A percentile compares a stretch with the other conserved stretches of the same genome.
These are phyloP conservation scores for Hippocampus barbouri DNA, from an alignment of 2,113 vertebrate species.

Conservation along the genomic window DNA sequence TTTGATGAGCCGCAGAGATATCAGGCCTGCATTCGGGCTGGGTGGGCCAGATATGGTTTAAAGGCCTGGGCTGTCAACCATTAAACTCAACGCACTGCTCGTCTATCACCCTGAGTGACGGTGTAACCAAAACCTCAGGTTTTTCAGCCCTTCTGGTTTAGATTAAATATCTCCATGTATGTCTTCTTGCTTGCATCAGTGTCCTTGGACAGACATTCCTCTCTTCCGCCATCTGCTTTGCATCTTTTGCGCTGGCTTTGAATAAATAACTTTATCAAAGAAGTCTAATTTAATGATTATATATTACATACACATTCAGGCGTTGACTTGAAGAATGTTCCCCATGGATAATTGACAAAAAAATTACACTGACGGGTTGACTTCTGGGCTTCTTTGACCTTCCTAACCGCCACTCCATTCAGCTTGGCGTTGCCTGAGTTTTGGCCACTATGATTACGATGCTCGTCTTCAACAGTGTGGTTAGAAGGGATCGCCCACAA, in stretches of 20 bases:
- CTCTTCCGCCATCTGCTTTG: conserved; percentile 38
- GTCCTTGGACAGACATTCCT: not conserved
- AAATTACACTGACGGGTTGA: not conserved
- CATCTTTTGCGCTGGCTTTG: conserved; percentile 41
- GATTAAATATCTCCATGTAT: conserved; percentile 6
- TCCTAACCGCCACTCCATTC: conserved; percentile 16
- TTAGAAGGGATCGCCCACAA: conserved; percentile 28
- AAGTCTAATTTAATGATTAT: conserved; percentile 38
- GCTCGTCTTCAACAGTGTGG: conserved; percentile 44
- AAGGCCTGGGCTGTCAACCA: conserved; percentile 30
- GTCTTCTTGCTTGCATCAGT: conserved; percentile 7
- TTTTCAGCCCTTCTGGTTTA: conserved; percentile 8
- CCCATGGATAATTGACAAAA: conserved; percentile 1
- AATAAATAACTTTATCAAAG: conserved; percentile 45
- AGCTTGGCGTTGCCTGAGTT: conserved; percentile 27
- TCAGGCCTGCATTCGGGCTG: conserved; percentile 6
- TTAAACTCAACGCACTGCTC: conserved; percentile 20
- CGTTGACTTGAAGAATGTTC: not conserved
- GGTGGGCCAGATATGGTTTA: conserved; percentile 32
- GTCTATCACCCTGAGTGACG: conserved; percentile 28
- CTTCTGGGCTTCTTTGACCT: not conserved
- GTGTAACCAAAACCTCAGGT: not conserved
- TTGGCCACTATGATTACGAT: conserved; percentile 33
- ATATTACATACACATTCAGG: conserved; percentile 4
- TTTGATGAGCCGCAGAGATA: conserved; percentile 22